phyloP scores from a whole-genome alignment of 2,888 invertebrate species.

The Amphipyra berbera region DNA sequence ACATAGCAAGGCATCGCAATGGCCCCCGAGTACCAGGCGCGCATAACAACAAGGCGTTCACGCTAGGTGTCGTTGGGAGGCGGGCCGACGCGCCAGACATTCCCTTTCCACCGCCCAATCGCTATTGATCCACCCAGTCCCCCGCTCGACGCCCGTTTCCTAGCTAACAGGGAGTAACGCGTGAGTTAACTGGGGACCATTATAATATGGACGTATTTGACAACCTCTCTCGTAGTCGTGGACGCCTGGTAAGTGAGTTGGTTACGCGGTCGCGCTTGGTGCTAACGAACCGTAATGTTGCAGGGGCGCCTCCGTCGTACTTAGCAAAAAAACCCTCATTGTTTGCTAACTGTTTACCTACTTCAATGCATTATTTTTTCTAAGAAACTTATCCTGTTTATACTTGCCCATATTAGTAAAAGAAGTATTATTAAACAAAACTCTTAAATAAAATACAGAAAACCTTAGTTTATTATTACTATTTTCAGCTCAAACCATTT shows the following conservation, averaged over 20 bases:
- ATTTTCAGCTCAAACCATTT: background rate
- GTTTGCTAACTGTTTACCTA: conserved; percentile 31
- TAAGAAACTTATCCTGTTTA: conserved; percentile 2
- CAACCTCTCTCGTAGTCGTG: conserved; percentile 73
- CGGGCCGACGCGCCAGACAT: conserved; percentile 84
- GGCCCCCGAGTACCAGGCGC: conserved; percentile 81
- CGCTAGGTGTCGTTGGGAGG: conserved; percentile 82
- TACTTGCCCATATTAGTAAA: background rate
- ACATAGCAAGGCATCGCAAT: conserved; percentile 70
- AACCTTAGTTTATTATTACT: background rate
- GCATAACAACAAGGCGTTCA: conserved; percentile 85
- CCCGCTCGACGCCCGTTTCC: conserved; percentile 63
- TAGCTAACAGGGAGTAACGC: conserved; percentile 67
- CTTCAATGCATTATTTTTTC: conserved; percentile 22
- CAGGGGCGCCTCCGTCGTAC: conserved; percentile 30
- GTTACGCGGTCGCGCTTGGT: conserved; percentile 61
- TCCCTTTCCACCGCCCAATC: conserved; percentile 84
- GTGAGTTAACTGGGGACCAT: conserved; percentile 68
- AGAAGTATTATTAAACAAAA: background rate
- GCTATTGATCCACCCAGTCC: conserved; percentile 79
- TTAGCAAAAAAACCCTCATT: conserved; percentile 44
- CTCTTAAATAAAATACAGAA: background rate
- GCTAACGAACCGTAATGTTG: conserved; percentile 57
- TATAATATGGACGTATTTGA: conserved; percentile 67
- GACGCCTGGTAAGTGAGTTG: conserved; percentile 78